Evolutionary conservation across 2,113 vertebrate genomes (phyloP), one percentile per base, ranked within the genome.

Genomic region (Ammodytes dubius): DNA sequence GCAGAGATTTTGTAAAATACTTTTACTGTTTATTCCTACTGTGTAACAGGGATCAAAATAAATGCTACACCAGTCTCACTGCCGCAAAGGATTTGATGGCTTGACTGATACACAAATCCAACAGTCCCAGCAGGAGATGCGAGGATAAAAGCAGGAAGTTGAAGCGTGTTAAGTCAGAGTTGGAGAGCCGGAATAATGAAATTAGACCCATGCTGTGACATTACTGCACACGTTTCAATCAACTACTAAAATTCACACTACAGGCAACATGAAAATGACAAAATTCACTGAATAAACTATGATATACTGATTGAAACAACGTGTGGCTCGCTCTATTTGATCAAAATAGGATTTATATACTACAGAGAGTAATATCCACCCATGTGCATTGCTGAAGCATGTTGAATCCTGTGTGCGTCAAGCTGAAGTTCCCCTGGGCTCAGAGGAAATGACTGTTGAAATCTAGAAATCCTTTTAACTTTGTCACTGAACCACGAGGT

Each of bases 71-170:
- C 46, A 64, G 35, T 35, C 42, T 67, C 42, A 19, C 43, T 39
- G n/a, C 47, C 8, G 1, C 67, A 50, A 65, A 66, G 7, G 58
- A 58, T 84, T 74, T 81, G 85, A 87, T 74, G 56, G 56, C 65
- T 75, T 35, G 11, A 70, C 50, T 65, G 73, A 80, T 85, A 71
- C 83, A 83, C 64, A 75, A 67, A 75, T 56, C 56, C 71, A 82
- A 53, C 81, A 80, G 61, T 19, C 69, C 54, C 82, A 81, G 85
- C 80, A 81, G 71, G 84, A 74, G 65, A 61, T 14, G 9, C 7
- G 3, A 40, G 58, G 68, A 82, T 87, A 72, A 89, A 85, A 82
- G 81, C 67, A 76, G 6, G 27, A 66, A 78, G 67, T 77, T 82
- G 71, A 82, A 71, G 59, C 71, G 43, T 11, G 35, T 72, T 60